Evolutionary conservation across 2,888 invertebrate species (phyloP).

Genomic region (Amiota mariae): DNA sequence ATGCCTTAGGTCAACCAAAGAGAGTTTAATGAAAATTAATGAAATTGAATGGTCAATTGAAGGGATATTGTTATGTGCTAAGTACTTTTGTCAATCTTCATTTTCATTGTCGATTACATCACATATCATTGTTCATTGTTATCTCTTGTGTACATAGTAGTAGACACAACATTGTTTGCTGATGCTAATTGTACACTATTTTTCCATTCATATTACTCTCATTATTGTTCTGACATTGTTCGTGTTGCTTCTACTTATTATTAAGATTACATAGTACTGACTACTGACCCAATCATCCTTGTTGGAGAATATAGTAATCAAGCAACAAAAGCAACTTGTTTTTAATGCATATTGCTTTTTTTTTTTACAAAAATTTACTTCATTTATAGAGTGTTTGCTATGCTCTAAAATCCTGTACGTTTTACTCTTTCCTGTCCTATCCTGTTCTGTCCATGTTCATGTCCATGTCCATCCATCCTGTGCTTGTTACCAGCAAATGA

Average conservation of each 20-base stretch:
- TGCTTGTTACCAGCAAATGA: neutral
- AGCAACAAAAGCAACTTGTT: slow-evolving; percentile 4
- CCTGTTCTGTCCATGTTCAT: neutral
- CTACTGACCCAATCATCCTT: neutral
- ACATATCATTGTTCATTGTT: too few relatives aligned
- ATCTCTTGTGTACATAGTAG: too few relatives aligned
- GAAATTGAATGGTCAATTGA: too few relatives aligned
- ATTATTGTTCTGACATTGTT: neutral
- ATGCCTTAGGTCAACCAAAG: too few relatives aligned
- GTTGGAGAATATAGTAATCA: neutral
- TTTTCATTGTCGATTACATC: too few relatives aligned
- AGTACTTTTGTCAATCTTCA: too few relatives aligned
- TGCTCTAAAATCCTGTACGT: neutral
- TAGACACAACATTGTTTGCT: neutral
- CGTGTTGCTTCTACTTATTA: neutral
- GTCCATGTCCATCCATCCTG: neutral
- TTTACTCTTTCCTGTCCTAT: neutral
- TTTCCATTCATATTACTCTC: neutral
- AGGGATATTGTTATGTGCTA: too few relatives aligned
- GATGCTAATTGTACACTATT: neutral
- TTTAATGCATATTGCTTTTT: neutral
- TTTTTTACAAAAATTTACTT: neutral
- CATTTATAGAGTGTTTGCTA: neutral
- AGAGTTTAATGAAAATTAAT: too few relatives aligned
- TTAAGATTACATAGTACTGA: neutral